These are phyloP conservation scores for Andrena hattorfiana DNA, from an alignment of 2,888 invertebrate genomes.

Conservation along the genomic window DNA sequence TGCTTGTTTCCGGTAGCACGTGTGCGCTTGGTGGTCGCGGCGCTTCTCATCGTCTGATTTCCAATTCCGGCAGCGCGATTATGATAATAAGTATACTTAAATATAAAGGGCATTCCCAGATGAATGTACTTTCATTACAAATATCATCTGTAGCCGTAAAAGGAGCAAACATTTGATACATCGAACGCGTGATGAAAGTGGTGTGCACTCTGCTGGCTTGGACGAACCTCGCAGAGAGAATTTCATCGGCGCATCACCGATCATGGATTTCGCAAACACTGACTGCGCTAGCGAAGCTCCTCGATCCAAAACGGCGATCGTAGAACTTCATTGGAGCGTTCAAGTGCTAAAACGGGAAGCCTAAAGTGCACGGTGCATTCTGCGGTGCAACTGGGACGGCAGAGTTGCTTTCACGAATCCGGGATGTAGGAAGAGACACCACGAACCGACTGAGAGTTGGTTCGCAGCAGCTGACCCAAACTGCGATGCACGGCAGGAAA, in stretches of 20 bases:
- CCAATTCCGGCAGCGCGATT: conserved; percentile 30
- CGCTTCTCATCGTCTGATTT: conserved; percentile 43
- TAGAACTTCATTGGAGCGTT: conserved; percentile 23
- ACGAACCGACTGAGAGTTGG: neutral
- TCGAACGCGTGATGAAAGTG: neutral
- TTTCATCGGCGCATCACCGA: conserved; percentile 13
- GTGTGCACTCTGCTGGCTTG: conserved; percentile 8
- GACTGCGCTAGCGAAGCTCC: neutral
- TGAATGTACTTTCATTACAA: too few relatives aligned
- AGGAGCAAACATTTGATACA: neutral
- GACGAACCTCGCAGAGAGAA: neutral
- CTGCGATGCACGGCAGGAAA: neutral
- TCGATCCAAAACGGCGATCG: conserved; percentile 8
- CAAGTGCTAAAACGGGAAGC: conserved; percentile 1
- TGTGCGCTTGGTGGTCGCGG: neutral
- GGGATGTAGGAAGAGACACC: neutral
- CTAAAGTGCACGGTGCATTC: conserved; percentile 11
- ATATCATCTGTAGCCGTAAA: conserved; percentile 6
- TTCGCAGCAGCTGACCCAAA: neutral
- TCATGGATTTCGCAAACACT: conserved; percentile 12
- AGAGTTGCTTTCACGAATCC: neutral
- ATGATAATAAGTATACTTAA: neutral
- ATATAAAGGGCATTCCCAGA: too few relatives aligned
- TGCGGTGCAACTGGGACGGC: neutral
- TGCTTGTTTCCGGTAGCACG: neutral